A percentile compares a stretch with the other conserved stretches of the same genome.
These are phyloP conservation scores for Craterocephalus amniculus DNA, from an alignment of 2,797 vertebrate genomes.

Conservation along the genomic window DNA sequence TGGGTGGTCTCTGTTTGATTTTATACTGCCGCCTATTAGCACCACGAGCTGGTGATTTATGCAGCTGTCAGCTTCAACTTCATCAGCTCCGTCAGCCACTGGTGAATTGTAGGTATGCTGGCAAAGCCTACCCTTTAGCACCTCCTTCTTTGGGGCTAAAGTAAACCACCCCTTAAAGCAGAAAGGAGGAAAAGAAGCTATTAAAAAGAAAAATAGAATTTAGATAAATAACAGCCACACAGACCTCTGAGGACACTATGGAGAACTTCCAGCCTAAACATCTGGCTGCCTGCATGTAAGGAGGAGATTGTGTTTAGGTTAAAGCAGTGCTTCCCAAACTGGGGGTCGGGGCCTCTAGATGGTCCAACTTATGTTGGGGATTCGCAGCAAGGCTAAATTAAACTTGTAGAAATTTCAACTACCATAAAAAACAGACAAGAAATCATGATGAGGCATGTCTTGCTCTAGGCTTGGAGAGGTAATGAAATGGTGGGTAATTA, in stretches of 20 bases:
- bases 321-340: too few species aligned
- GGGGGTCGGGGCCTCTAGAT: too few species aligned
- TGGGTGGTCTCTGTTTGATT: slow-evolving; percentile 93
- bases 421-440: too few species aligned
- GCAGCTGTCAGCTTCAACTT: slow-evolving; percentile 94
- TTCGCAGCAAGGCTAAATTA: too few species aligned
- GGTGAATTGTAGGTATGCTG: slow-evolving; percentile 90
- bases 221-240: slow-evolving; percentile 86
- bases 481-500: too few species aligned
- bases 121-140: slow-evolving; percentile 70
- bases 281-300: slow-evolving; percentile 66
- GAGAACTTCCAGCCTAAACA: slow-evolving; percentile 79
- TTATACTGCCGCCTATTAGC: slow-evolving; percentile 91
- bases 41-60: slow-evolving; percentile 92
- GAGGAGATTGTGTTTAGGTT: slow-evolving; percentile 62
- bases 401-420: too few species aligned
- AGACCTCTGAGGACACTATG: slow-evolving; percentile 85
- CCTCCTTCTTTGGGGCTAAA: slow-evolving; percentile 83
- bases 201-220: slow-evolving; percentile 83
- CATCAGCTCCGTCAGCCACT: slow-evolving; percentile 84
- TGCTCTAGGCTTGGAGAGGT: too few species aligned
- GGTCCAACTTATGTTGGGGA: too few species aligned
- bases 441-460: too few species aligned
- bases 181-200: slow-evolving; percentile 63
- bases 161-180: slow-evolving; percentile 80